A percentile compares a stretch with the other conserved stretches of the same genome.
These are phyloP conservation scores for Cataglyphis livida DNA, from an alignment of 2,888 invertebrate genomes.

Conservation along the genomic window DNA sequence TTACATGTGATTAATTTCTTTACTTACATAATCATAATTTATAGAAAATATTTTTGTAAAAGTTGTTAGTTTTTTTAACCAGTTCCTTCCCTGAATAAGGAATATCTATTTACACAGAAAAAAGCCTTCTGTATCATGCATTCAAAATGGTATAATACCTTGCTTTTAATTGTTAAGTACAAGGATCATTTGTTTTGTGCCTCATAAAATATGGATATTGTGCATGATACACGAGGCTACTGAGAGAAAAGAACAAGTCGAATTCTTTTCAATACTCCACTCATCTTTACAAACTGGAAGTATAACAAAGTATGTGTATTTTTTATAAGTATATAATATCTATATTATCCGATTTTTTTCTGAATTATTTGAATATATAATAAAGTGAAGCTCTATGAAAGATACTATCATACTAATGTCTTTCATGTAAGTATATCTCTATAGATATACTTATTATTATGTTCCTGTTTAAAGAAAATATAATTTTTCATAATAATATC, in stretches of 20 bases:
- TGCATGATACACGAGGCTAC: constrained; percentile 59
- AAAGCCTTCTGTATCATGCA: constrained; percentile 67
- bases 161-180: constrained; percentile 77
- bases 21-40: constrained; percentile 66
- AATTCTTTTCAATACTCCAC: not conserved
- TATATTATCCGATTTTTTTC: constrained; percentile 17
- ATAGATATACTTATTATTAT: constrained; percentile 12
- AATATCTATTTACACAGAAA: constrained; percentile 72
- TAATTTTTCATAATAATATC: constrained; percentile 5
- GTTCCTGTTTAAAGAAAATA: constrained; percentile 31
- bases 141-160: constrained; percentile 64
- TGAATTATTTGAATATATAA: constrained; percentile 9
- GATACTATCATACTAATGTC: not conserved
- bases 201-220: constrained; percentile 42
- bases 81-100: constrained; percentile 52
- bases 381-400: constrained; percentile 7
- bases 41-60: constrained; percentile 76
- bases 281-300: constrained; percentile 21
- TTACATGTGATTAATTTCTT: constrained; percentile 73
- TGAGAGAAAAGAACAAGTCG: constrained; percentile 37
- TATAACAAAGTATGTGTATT: not conserved
- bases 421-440: not conserved
- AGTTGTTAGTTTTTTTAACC: constrained; percentile 46
- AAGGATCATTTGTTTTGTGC: constrained; percentile 68
- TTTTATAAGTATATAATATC: constrained; percentile 4